Conservation (phyloP, 2,797 vertebrate genomes). For the Characodon lateralis region DNA sequence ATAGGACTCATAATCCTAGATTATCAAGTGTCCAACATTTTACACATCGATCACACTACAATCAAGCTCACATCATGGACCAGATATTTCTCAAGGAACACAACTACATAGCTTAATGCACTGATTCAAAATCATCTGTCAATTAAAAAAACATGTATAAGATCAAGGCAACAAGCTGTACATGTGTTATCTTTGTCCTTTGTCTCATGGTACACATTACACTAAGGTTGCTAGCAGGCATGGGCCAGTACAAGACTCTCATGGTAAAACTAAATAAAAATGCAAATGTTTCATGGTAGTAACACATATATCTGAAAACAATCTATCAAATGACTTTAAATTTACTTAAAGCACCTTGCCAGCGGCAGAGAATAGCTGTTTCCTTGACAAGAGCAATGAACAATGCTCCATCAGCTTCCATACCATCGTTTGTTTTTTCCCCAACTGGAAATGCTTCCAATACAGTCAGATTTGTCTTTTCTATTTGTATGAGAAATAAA, state of each 20-base stretch:
- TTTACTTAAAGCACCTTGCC: neutral
- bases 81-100: constrained; percentile 51
- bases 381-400: neutral
- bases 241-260: neutral
- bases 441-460: neutral
- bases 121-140: constrained; percentile 63
- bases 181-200: constrained; percentile 54
- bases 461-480: neutral
- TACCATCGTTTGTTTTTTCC: neutral
- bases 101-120: constrained; percentile 78
- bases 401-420: neutral
- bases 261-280: neutral
- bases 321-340: too few relatives aligned
- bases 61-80: constrained; percentile 60
- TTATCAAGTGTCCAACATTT: constrained; percentile 49
- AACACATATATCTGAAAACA: neutral
- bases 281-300: neutral
- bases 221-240: constrained; percentile 36
- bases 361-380: neutral
- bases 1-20: constrained; percentile 50
- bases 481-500: neutral
- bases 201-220: constrained; percentile 55
- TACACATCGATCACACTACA: constrained; percentile 66
- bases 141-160: constrained; percentile 49
- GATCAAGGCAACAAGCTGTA: constrained; percentile 68